A percentile compares a stretch with the other conserved stretches of the same genome.
Conservation (phyloP, 2,797 vertebrate genomes). For the Pteropus rufus region DNA sequence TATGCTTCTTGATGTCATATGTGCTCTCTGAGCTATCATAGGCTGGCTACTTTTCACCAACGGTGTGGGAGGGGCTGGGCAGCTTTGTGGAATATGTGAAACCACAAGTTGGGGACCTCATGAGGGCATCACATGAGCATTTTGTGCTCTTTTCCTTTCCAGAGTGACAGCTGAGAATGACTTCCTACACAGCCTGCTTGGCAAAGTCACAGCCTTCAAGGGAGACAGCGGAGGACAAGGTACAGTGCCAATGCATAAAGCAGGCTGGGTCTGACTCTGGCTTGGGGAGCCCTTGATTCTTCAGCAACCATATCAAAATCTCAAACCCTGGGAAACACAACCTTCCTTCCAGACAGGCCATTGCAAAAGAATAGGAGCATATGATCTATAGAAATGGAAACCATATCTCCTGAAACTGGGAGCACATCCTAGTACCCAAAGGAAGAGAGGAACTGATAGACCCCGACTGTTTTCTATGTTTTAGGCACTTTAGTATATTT, state of each 20-base stretch:
- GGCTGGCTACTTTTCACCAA: background rate
- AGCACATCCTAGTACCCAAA: background rate
- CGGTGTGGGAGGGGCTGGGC: background rate
- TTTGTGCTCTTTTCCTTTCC: constrained; percentile 54
- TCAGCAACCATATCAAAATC: background rate
- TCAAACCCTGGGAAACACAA: background rate
- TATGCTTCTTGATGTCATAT: background rate
- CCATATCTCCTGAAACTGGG: background rate
- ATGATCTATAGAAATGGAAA: background rate
- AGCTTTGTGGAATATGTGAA: background rate
- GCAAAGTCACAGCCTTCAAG: constrained; percentile 91
- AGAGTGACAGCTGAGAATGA: constrained; percentile 94
- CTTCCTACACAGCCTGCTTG: constrained; percentile 93
- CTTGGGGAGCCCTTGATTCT: background rate
- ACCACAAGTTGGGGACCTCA: background rate
- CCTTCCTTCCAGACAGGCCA: background rate
- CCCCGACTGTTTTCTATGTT: background rate
- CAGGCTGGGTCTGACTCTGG: background rate
- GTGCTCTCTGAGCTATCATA: background rate
- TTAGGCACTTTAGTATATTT: background rate
- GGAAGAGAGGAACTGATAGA: background rate
- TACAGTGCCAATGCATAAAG: constrained; percentile 65
- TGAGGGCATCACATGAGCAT: background rate
- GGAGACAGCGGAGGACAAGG: constrained; percentile 98
- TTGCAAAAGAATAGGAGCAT: background rate